These are phyloP conservation scores for Oeneis ivallda DNA, from an alignment of 2,888 invertebrate species.

Conservation along the genomic window DNA sequence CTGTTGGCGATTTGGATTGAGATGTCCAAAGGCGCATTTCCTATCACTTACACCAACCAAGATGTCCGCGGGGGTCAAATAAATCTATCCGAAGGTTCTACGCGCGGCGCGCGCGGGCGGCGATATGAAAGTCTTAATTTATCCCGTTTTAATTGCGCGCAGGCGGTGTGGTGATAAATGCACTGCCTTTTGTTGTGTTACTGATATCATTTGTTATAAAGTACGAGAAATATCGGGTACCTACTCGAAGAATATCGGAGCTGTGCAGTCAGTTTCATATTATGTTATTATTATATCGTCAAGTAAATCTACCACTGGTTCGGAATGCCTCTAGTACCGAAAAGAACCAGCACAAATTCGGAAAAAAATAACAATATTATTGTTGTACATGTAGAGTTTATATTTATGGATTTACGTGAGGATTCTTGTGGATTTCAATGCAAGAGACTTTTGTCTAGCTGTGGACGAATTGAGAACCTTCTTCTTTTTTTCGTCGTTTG, in stretches of 20 bases:
- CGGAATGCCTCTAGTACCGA: too few species aligned
- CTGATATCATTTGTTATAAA: conserved; percentile 22
- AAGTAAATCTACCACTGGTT: too few species aligned
- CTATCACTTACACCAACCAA: conserved; percentile 39
- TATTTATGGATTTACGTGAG: too few species aligned
- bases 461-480: too few species aligned
- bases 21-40: neutral
- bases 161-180: conserved; percentile 32
- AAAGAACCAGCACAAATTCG: too few species aligned
- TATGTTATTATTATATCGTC: too few species aligned
- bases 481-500: too few species aligned
- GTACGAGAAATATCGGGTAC: neutral
- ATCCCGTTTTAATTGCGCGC: conserved; percentile 36
- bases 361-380: too few species aligned
- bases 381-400: too few species aligned
- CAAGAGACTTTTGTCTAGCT: too few species aligned
- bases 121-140: conserved; percentile 39
- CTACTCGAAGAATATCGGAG: neutral
- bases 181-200: conserved; percentile 24
- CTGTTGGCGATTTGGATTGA: too few species aligned
- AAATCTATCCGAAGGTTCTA: conserved; percentile 68
- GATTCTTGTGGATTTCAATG: too few species aligned
- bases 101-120: conserved; percentile 42
- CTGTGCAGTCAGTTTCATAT: neutral
- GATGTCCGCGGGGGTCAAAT: conserved; percentile 59